phyloP scores from a whole-genome alignment of 2,888 invertebrate genomes.

The Odontocolon sp. region DNA sequence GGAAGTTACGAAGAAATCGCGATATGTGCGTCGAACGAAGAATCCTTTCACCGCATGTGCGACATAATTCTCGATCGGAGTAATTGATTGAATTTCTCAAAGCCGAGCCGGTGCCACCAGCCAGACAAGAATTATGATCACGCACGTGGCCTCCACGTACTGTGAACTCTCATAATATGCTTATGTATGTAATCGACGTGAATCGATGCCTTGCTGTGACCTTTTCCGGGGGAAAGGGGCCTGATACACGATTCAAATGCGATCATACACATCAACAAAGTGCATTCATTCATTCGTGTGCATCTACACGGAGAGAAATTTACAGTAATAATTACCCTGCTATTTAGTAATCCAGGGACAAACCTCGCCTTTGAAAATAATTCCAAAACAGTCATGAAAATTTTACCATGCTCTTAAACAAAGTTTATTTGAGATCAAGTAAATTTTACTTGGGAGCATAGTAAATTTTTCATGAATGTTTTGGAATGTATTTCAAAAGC shows the following conservation, averaged over 20 bases:
- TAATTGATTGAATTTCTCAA: constrained; percentile 49
- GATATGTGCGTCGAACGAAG: background rate
- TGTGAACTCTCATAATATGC: background rate
- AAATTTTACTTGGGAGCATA: no score
- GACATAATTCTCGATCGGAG: constrained; percentile 37
- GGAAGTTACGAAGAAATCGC: background rate
- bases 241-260: constrained; percentile 16
- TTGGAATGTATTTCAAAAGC: no score
- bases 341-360: no score
- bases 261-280: constrained; percentile 11
- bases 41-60: constrained; percentile 51
- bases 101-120: constrained; percentile 1
- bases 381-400: no score
- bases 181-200: background rate
- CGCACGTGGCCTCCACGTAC: background rate
- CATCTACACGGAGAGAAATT: no score
- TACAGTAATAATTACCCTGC: no score
- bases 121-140: background rate
- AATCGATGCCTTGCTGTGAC: constrained; percentile 9
- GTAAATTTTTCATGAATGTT: no score
- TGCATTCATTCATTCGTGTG: no score
- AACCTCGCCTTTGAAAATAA: no score
- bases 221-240: constrained; percentile 50
- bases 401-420: no score
- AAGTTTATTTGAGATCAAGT: no score